Evolutionary conservation across 2,888 invertebrate genomes (phyloP), one percentile per base, ranked within the genome.

Genomic region (Patella depressa): DNA sequence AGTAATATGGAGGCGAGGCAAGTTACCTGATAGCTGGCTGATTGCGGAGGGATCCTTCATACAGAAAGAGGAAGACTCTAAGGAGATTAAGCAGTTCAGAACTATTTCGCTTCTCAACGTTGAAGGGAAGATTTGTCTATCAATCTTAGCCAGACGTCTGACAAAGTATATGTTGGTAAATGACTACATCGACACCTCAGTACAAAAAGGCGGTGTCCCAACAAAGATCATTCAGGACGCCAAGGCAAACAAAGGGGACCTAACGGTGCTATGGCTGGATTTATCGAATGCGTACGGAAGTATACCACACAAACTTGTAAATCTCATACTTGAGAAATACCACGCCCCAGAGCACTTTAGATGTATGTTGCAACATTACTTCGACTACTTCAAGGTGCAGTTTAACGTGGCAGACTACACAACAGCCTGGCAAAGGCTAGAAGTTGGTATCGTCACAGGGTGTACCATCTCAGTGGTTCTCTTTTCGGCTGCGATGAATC

Each of bases 81-180:
- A 59, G 72, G 75, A 54, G 2, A 73, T 77, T 17, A 70, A 59
- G 4, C 80, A 81, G 59, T 79, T 81, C 73, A 79, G 76, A 53
- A 82, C 80, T 34, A n/a, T n/a, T n/a, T n/a, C n/a, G n/a, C n/a
- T n/a, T n/a, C n/a, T 81, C 2, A 83, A 79, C 70, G 74, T 80
- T 2, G 73, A 80, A 45, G 76, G 80, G 71, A 80, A 79, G 71
- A 78, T 82, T 53, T 78, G 74, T 53, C 69, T 80, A 14, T 53
- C 79, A 29, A 70, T 80, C 0, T n/a, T 81, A 11, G 79, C 75
- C 14, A 76, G 59, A 55, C 29, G 29, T 29, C 29, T 29, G 29
- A 29, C 29, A 29, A 29, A 29, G 29, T 2, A 29, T 29, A 78
- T 75, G 73, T 74, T 75, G 17, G 55, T 53, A 2, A 79, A 79